Evolutionary conservation across 2,113 vertebrate species (phyloP).

Genomic region (Pelecanoides urinatrix): DNA sequence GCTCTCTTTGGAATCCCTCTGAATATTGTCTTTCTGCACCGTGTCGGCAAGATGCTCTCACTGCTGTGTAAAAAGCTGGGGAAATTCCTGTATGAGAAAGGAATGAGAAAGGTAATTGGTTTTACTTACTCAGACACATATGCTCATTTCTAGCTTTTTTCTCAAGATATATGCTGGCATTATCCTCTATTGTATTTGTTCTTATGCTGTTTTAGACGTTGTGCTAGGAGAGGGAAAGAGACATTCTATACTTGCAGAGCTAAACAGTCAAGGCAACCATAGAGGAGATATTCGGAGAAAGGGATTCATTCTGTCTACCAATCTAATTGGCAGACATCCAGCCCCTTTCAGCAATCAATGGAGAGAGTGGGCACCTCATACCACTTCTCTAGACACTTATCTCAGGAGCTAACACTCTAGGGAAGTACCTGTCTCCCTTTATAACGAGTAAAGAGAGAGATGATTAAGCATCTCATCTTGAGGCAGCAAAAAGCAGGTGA

Average conservation of each 20-base stretch:
- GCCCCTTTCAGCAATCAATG: not conserved
- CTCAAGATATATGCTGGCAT: not conserved
- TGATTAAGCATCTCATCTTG: not conserved
- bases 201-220: not conserved
- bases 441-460: not conserved
- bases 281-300: not conserved
- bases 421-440: not conserved
- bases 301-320: not conserved
- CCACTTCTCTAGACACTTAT: not conserved
- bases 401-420: not conserved
- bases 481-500: not conserved
- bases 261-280: not conserved
- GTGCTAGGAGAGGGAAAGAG: not conserved
- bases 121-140: not conserved
- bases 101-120: conserved; percentile 63
- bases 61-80: conserved; percentile 51
- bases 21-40: conserved; percentile 70
- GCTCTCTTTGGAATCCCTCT: conserved; percentile 70
- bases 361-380: not conserved
- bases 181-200: not conserved
- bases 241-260: not conserved
- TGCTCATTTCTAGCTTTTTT: not conserved
- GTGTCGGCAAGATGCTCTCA: conserved; percentile 57
- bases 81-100: conserved; percentile 54
- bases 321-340: not conserved